Evolutionary conservation across 2,113 vertebrate species (phyloP), one percentile per base, ranked within the genome.

Genomic region (Daphoenositta chrysoptera): DNA sequence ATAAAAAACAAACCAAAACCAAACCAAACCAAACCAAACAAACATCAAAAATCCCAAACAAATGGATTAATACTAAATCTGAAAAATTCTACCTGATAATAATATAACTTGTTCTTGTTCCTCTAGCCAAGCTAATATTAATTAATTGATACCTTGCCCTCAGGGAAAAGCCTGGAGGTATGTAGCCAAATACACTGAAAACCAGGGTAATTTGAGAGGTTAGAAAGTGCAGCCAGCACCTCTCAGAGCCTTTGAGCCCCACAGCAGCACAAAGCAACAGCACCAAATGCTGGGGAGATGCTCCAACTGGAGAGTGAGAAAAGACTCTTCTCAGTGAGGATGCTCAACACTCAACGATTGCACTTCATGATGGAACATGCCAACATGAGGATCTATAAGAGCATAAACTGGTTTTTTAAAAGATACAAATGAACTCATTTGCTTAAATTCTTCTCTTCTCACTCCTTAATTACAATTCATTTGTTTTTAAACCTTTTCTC

Each of bases 1-100:
- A 64, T 2, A 24, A 35, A 27, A 9, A 30, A 2, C 2, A 50
- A 24, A 7, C 7, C 5, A n/a, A 68, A 30, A 19, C 1, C 3
- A 28, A n/a, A 16, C 1, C 4, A 40, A 53, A 6, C 20, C 8
- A 69, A 53, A 45, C 9, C 14, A 27, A 44, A 44, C 42, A 44
- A 44, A 11, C 10, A 27, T 17, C 15, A 20, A 26, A 53, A 45
- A 19, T 1, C 6, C 2, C 19, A 63, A 71, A 7, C 9, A 71
- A 47, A n/a, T 7, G 4, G 20, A 35, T 70, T 64, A 64, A 35
- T 35, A 70, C 15, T 22, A 35, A 42, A 58, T 30, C 13, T 54
- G 39, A 54, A 88, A 48, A 48, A 82, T 39, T 54, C 31, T 76
- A 76, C 8, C 9, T 1, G 0, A 33, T 40, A 63, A 24, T 10